Evolutionary conservation across 2,113 vertebrate species (phyloP), one percentile per base, ranked within the genome.

Genomic region (Erythrolamprus reginae): DNA sequence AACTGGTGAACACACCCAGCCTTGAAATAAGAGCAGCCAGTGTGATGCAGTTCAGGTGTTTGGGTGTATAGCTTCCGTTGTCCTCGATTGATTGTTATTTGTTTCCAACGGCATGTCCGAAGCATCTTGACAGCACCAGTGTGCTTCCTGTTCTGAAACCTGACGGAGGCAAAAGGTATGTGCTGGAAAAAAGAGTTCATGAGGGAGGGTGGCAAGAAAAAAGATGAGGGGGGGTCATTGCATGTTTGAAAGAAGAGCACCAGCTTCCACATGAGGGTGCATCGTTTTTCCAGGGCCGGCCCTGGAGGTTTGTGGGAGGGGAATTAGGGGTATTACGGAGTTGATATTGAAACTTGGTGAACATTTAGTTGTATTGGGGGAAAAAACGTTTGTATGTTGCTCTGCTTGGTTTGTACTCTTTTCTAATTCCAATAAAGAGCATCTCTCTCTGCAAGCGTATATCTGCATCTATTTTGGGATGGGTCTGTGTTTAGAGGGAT

Each of bases 371-470:
- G 24, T 45, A 47, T 45, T 45, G 51, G 3, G 51, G 3, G 19
- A 2, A 70, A 48, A 26, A 45, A n/a, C 3, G 3, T 88, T 38
- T 91, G 84, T 86, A 38, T 70, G 47, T 86, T 90, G 42, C 45
- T 83, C n/a, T 91, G 86, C 70, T 88, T 28, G 2, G 42, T 88
- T 91, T 88, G 38, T 88, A 91, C 83, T 61, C 86, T 84, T 84
- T 88, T 88, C 13, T 88, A 88, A 91, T 91, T 91, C 77, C 88
- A 91, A 88, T 91, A 88, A 83, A 91, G 53, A 24, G 47, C 58
- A 17, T 65, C 83, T 38, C 42, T 61, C 53, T 50, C 38, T 58
- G 53, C 33, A 77, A 26, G 50, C n/a, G 4, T 90, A 1, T 47
- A 42, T n/a, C 33, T 84, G 53, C 2, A 4, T 53, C 19, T 38